Conservation (phyloP, 1,140 invertebrate species). For the Ridgeia piscesae region DNA sequence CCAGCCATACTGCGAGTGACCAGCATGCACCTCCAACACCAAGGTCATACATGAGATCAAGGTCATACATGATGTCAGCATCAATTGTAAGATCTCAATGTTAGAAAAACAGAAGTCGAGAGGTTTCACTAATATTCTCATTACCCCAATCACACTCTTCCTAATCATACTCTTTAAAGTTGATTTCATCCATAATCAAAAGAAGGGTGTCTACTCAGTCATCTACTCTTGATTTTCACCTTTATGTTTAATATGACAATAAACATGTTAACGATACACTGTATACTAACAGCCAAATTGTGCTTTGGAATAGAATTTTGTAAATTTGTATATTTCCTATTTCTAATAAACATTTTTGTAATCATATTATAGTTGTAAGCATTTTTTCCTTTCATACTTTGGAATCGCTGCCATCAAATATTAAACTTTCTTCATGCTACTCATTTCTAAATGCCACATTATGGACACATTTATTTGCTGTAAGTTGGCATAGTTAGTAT, state of each 20-base stretch:
- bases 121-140: no score
- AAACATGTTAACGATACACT: no score
- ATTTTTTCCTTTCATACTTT: neutral
- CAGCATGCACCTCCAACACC: neutral
- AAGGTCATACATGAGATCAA: neutral
- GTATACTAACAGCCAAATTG: no score
- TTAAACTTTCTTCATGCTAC: neutral
- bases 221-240: no score
- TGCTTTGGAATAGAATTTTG: neutral
- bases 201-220: no score
- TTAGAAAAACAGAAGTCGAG: no score
- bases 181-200: no score
- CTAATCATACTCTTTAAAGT: no score
- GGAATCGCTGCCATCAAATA: neutral
- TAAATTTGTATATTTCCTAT: neutral
- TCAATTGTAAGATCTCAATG: neutral
- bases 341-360: neutral
- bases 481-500: no score
- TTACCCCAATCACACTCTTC: no score
- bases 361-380: neutral
- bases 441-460: neutral
- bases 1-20: neutral
- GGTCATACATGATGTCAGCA: neutral
- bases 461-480: neutral
- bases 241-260: no score